A percentile compares a stretch with the other conserved stretches of the same genome.
phyloP scores from a whole-genome alignment of 2,797 vertebrate genomes.

The Somateria mollissima region DNA sequence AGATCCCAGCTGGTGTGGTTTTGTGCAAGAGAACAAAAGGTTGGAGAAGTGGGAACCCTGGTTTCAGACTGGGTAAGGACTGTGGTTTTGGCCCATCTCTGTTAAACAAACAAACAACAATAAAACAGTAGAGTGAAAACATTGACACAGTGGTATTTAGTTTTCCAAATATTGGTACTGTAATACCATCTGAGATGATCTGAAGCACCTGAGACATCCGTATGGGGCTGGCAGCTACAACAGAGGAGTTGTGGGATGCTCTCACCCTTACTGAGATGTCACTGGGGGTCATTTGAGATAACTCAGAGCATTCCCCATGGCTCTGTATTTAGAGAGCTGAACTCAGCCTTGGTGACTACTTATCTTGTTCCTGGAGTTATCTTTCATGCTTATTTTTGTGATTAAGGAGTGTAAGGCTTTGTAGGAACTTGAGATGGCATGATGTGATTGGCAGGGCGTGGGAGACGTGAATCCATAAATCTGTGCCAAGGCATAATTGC shows the following conservation, averaged over 20 bases:
- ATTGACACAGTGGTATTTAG: neutral
- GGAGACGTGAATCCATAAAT: slow-evolving; percentile 2
- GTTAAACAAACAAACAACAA: neutral
- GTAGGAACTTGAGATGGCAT: neutral
- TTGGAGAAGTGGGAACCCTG: neutral
- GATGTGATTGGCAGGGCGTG: slow-evolving; percentile 32
- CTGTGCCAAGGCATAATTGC: slow-evolving; percentile 33
- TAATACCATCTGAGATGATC: neutral
- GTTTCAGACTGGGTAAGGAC: neutral
- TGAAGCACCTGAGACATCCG: neutral
- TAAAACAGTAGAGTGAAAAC: neutral
- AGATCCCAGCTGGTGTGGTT: neutral
- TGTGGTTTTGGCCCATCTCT: neutral
- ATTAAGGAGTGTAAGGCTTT: slow-evolving; percentile 16
- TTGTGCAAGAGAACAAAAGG: neutral
- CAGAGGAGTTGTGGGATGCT: neutral
- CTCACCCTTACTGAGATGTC: rapidly evolving
- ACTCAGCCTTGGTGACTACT: neutral
- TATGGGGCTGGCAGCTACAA: neutral
- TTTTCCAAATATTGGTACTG: neutral
- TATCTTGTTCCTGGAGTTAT: neutral
- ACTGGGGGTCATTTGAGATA: neutral
- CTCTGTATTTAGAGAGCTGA: neutral
- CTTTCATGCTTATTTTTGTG: slow-evolving; percentile 35
- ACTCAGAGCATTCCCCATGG: neutral